phyloP scores from a whole-genome alignment of 2,888 invertebrate species.

The Schizaphis graminum region DNA sequence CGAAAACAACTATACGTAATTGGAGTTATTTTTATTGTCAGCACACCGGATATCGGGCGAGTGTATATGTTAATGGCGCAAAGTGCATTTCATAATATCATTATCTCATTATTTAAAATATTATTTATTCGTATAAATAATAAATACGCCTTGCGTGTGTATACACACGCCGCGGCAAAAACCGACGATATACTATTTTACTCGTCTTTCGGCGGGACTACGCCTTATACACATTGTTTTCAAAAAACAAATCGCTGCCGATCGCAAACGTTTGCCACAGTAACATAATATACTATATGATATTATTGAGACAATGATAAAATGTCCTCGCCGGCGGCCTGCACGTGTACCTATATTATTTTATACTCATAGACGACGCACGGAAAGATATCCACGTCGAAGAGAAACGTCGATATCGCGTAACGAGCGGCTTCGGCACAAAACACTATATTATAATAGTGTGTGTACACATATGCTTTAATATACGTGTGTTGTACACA shows the following conservation, averaged over 20 bases:
- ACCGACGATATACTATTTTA: too few species aligned
- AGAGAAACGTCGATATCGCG: background rate
- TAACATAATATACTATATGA: background rate
- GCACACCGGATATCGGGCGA: background rate
- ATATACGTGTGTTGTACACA: background rate
- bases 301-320: background rate
- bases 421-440: background rate
- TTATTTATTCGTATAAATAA: background rate
- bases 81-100: background rate
- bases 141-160: background rate
- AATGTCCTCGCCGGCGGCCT: background rate
- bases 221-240: background rate
- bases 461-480: background rate
- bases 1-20: slow-evolving; percentile 8
- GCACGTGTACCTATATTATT: background rate
- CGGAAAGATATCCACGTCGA: background rate
- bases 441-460: background rate
- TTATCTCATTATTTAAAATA: too few species aligned
- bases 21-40: background rate
- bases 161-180: background rate
- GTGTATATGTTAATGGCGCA: background rate
- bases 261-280: background rate
- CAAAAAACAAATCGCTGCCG: background rate
- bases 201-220: too few species aligned
- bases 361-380: background rate